phyloP scores from a whole-genome alignment of 23 tunicate species.

The Corella eumyota region DNA sequence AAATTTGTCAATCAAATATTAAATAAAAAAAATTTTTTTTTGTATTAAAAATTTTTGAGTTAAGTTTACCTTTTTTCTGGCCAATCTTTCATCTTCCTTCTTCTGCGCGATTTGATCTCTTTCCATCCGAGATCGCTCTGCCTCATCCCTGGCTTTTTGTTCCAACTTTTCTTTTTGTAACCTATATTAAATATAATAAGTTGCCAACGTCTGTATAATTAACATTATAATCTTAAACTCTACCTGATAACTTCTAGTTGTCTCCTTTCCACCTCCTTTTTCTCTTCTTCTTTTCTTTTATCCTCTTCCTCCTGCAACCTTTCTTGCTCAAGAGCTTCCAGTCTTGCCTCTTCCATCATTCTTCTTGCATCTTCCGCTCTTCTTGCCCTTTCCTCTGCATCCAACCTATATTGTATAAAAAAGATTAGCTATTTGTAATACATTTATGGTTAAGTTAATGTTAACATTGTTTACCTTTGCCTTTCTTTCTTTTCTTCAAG shows the following conservation, averaged over 20 bases:
- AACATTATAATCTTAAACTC: not conserved
- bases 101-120: not conserved
- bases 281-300: not conserved
- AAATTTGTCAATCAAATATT: not conserved
- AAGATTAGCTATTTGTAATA: no score
- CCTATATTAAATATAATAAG: no score
- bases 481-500: constrained; percentile 20
- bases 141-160: not conserved
- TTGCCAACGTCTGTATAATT: no score
- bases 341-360: constrained; percentile 10
- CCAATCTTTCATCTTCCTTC: not conserved
- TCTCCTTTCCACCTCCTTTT: not conserved
- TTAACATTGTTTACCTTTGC: no score
- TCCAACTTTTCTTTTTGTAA: not conserved
- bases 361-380: constrained; percentile 2
- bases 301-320: not conserved
- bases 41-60: not conserved
- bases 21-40: not conserved
- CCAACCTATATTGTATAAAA: not conserved
- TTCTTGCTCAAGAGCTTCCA: not conserved
- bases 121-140: not conserved
- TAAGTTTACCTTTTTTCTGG: not conserved
- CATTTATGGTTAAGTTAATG: no score
- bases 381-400: constrained; percentile 7
- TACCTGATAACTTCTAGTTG: not conserved